A percentile compares a stretch with the other conserved stretches of the same genome.
Evolutionary conservation across 23 tunicate species (phyloP).

Genomic region (Styela clava): DNA sequence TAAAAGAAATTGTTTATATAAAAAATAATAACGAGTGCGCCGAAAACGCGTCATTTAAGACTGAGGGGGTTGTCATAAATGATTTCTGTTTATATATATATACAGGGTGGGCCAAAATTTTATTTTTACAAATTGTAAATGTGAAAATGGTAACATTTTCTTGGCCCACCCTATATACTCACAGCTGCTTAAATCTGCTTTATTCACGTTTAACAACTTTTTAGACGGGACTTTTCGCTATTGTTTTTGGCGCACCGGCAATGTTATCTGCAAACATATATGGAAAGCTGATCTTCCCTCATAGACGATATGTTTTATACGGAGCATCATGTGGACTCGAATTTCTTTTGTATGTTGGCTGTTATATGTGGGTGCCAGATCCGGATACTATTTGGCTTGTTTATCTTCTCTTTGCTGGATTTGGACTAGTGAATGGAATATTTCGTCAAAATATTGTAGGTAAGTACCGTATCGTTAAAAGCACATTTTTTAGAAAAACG

Average conservation of each 20-base stretch:
- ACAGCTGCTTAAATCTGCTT: no score
- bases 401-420: neutral
- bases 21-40: no score
- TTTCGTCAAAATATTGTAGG: slow-evolving; percentile 23
- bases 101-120: no score
- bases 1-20: no score
- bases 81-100: no score
- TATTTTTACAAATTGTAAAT: no score
- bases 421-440: slow-evolving; percentile 18
- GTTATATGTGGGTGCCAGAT: slow-evolving; percentile 17
- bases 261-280: slow-evolving; percentile 5
- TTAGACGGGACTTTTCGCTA: slow-evolving; percentile 21
- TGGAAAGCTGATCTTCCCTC: slow-evolving; percentile 2
- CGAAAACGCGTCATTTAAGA: no score
- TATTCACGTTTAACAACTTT: no score
- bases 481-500: no score
- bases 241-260: slow-evolving; percentile 8
- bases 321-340: slow-evolving; percentile 16
- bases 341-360: neutral
- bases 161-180: no score
- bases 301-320: slow-evolving; percentile 12
- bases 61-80: no score
- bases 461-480: neutral
- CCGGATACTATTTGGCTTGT: neutral
- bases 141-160: no score